Percentiles rank a stretch among this genome's conserved stretches.
Conservation (phyloP, 2,888 invertebrate genomes). For the Ariolimax columbianus region DNA sequence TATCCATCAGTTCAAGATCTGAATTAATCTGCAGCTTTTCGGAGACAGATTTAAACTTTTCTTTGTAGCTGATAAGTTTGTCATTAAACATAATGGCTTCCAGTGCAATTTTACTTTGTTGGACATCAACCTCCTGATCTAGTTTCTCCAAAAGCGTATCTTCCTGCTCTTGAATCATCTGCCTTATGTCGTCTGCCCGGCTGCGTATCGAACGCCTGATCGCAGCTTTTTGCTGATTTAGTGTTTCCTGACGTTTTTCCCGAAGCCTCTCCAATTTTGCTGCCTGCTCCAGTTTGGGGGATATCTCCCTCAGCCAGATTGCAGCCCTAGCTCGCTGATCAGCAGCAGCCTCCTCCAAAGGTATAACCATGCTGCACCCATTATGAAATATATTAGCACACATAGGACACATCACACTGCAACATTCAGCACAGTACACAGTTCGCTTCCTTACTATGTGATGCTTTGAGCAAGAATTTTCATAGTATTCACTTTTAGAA, state of each 20-base stretch:
- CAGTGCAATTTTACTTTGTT: background rate
- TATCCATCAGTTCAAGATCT: background rate
- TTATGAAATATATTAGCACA: constrained; percentile 53
- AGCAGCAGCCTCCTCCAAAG: constrained; percentile 45
- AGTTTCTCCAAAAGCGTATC: background rate
- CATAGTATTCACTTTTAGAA: background rate
- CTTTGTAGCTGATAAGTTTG: background rate
- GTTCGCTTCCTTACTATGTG: constrained; percentile 35
- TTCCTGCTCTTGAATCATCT: background rate
- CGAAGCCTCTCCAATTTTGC: background rate
- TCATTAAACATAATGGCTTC: constrained; percentile 5
- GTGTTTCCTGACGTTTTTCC: constrained; percentile 6
- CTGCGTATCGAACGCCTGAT: background rate
- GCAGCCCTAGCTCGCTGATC: constrained; percentile 41
- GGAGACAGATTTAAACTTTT: background rate
- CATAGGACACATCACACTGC: constrained; percentile 47
- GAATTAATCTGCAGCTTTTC: background rate
- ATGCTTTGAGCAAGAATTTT: background rate
- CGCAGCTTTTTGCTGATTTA: background rate
- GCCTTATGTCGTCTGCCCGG: background rate
- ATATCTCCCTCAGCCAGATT: constrained; percentile 12
- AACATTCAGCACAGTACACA: constrained; percentile 52
- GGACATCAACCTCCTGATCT: background rate
- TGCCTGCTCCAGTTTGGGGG: background rate
- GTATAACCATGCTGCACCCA: constrained; percentile 41